A percentile compares a stretch with the other conserved stretches of the same genome.
These are phyloP conservation scores for Poeciliopsis presidionis DNA, from an alignment of 2,797 vertebrate species.

Conservation along the genomic window DNA sequence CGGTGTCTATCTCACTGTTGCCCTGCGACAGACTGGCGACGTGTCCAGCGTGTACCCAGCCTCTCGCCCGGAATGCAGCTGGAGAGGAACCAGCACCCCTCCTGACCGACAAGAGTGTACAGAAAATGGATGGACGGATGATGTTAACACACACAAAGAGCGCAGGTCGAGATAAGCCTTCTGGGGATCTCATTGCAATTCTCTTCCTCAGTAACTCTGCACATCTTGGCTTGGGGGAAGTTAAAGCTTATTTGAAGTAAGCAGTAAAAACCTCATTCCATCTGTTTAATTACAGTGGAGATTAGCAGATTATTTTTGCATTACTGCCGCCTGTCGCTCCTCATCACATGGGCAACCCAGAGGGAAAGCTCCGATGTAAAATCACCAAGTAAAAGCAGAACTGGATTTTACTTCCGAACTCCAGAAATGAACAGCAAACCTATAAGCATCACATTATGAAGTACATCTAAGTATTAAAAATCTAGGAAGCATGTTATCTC, in stretches of 20 bases:
- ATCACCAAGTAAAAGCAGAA: conserved; percentile 42
- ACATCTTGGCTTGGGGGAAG: conserved; percentile 53
- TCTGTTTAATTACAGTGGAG: conserved; percentile 84
- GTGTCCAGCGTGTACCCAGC: too few relatives aligned
- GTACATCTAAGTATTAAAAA: conserved; percentile 1
- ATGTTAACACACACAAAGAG: not conserved
- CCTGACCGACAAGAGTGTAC: too few relatives aligned
- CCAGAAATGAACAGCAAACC: conserved; percentile 4
- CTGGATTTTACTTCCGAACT: conserved; percentile 4
- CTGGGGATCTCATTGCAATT: conserved; percentile 18
- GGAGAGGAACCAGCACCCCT: too few relatives aligned
- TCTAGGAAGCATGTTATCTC: not conserved
- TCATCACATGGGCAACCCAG: conserved; percentile 53
- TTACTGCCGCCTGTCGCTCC: conserved; percentile 75
- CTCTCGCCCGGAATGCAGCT: too few relatives aligned
- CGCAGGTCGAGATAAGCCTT: conserved; percentile 21
- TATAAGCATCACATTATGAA: conserved; percentile 8
- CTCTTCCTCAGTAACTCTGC: conserved; percentile 32
- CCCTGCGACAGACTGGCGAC: too few relatives aligned
- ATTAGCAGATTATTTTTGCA: conserved; percentile 84
- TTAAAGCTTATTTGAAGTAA: conserved; percentile 66
- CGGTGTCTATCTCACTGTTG: too few relatives aligned
- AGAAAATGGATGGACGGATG: too few relatives aligned
- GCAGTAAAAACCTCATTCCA: conserved; percentile 79
- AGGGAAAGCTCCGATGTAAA: conserved; percentile 48